Base-by-base conservation (phyloP, 2,113 vertebrate genomes). In the Cyanoramphus novaezelandiae region DNA sequence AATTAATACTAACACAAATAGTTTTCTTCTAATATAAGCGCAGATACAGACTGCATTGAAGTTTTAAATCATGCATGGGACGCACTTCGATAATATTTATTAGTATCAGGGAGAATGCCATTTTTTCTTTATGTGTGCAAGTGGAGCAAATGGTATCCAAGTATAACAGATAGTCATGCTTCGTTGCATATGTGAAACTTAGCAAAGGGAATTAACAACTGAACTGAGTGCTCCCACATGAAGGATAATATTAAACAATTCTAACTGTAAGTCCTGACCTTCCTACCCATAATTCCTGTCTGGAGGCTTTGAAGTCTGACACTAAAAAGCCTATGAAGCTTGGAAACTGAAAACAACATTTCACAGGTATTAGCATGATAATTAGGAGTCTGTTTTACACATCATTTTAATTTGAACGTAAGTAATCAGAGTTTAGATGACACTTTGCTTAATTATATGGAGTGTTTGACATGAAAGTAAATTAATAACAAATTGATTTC, bases 401-500 rank as follows among this genome's bases (percentile, higher is more conserved):
- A 80, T 86, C 21, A 74, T 86, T 86, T 93, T 96, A 95, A 96
- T 95, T 90, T 92, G 94, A 70, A 96, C 95, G 79, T 93, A 97
- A 94, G 95, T 89, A 95, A 92, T 94, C 93, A 94, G 92, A 82
- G 63, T 97, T 95, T 95, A 96, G 90, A 85, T 95, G 95, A 94
- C 96, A 97, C 91, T 96, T 95, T 31, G 13, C 60, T 95, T 96
- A 96, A 97, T 97, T 97, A 95, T 95, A 70, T 88, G 68, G 81
- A 92, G 75, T 96, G 90, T 95, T 94, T 97, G 96, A 94, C 95
- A 90, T 86, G 65, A 92, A 96, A 96, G 88, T 79, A 97, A 96
- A 95, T 97, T 96, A 95, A 89, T 72, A 88, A 63, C 81, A 94
- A 96, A 94, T 94, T 95, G 86, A 96, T 95, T 95, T 92, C 71